These are phyloP conservation scores for Luehdorfia chinensis DNA, from an alignment of 1,140 invertebrate species.

Conservation along the genomic window DNA sequence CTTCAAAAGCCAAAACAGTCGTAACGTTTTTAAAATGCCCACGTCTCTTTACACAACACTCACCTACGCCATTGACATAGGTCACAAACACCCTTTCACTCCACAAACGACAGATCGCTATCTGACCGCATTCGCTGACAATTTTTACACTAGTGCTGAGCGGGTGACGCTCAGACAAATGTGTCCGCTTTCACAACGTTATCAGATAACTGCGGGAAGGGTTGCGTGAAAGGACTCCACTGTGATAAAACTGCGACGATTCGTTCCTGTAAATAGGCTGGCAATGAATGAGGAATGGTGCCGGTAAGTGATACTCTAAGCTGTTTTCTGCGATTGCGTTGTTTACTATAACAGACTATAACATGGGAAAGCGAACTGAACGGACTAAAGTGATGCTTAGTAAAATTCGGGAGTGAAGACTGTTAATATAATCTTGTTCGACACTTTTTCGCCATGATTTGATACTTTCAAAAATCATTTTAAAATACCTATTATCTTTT, in stretches of 20 bases:
- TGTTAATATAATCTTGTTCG: no score
- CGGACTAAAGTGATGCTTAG: no score
- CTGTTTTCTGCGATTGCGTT: neutral
- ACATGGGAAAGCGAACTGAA: no score
- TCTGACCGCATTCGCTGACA: slow-evolving; percentile 68
- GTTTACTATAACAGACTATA: neutral
- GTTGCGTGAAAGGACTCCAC: slow-evolving; percentile 60
- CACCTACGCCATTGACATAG: slow-evolving; percentile 27
- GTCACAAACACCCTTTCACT: slow-evolving; percentile 32
- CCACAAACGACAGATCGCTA: slow-evolving; percentile 67
- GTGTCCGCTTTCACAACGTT: slow-evolving; percentile 61
- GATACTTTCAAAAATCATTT: no score
- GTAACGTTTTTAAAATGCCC: no score
- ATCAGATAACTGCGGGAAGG: slow-evolving; percentile 67
- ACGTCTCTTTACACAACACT: slow-evolving; percentile 4
- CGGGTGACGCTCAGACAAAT: slow-evolving; percentile 67
- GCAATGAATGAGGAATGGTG: slow-evolving; percentile 62
- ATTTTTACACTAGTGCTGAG: slow-evolving; percentile 70
- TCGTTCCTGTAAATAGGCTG: slow-evolving; percentile 59
- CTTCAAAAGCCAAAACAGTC: no score
- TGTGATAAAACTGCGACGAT: slow-evolving; percentile 64
- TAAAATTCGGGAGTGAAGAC: no score
- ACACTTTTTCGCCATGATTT: no score
- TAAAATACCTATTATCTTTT: no score
- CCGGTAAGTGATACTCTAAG: slow-evolving; percentile 9